These are phyloP conservation scores for Cossypha heuglini DNA, from an alignment of 2,797 vertebrate species.

Conservation along the genomic window DNA sequence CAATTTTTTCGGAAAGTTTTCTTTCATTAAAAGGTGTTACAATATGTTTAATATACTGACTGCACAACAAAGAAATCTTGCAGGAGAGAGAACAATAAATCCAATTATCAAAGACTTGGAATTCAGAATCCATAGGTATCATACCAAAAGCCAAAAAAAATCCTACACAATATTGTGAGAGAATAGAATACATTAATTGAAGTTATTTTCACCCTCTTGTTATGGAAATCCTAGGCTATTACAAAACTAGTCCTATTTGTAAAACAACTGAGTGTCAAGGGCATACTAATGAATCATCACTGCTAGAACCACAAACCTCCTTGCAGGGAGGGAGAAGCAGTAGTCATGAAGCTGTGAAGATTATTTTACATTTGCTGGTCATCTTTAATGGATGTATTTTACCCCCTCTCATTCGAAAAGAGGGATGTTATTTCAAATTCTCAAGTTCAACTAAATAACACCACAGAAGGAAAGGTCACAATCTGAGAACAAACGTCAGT, in stretches of 20 bases:
- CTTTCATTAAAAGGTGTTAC: not conserved
- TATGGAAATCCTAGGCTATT: not conserved
- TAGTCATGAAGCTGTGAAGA: not conserved
- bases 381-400: not conserved
- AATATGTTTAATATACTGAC: not conserved
- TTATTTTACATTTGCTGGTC: not conserved
- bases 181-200: not conserved
- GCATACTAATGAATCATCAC: not conserved
- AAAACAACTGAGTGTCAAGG: not conserved
- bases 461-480: not conserved
- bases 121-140: not conserved
- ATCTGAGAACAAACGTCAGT: not conserved
- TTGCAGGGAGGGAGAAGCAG: not conserved
- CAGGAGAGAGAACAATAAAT: not conserved
- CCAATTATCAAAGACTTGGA: not conserved
- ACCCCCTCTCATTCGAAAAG: not conserved
- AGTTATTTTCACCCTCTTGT: not conserved
- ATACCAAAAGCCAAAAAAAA: not conserved
- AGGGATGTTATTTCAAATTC: not conserved
- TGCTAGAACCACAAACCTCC: not conserved
- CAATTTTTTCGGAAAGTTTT: not conserved
- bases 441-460: not conserved
- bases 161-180: not conserved
- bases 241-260: not conserved
- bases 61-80: not conserved